A percentile compares a stretch with the other conserved stretches of the same genome.
Conservation (phyloP, 2,888 invertebrate genomes). For the Rhyacophila evoluta region DNA sequence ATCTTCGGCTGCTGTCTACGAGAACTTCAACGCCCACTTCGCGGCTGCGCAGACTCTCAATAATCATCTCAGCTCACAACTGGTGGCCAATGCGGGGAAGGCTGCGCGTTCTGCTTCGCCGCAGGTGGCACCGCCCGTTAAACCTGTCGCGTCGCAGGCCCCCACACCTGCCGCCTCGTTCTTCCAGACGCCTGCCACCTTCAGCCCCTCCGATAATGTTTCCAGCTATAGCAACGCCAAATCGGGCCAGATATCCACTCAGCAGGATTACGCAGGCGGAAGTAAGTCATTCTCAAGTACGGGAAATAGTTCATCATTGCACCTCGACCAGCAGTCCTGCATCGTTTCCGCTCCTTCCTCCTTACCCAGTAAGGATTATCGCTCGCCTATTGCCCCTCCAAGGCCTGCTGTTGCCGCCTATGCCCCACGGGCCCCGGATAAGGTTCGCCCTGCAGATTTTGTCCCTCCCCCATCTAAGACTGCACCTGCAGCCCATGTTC, state of each 20-base stretch:
- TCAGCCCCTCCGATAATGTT: slow-evolving; percentile 70
- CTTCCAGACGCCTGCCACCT: slow-evolving; percentile 74
- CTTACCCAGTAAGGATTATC: slow-evolving; percentile 73
- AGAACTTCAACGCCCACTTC: slow-evolving; percentile 80
- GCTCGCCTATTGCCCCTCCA: slow-evolving; percentile 71
- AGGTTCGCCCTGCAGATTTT: slow-evolving; percentile 63
- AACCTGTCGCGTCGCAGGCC: slow-evolving; percentile 66
- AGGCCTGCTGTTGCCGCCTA: slow-evolving; percentile 60
- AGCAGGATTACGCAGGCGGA: slow-evolving; percentile 70
- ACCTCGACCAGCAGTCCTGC: slow-evolving; percentile 77
- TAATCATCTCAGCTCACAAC: slow-evolving; percentile 76
- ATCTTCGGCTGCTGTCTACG: slow-evolving; percentile 69
- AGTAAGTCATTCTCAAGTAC: slow-evolving; percentile 73
- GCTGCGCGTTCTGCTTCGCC: slow-evolving; percentile 68
- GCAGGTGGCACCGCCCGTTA: slow-evolving; percentile 65
- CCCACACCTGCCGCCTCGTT: slow-evolving; percentile 71
- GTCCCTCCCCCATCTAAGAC: slow-evolving; percentile 70
- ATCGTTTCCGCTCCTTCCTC: slow-evolving; percentile 78
- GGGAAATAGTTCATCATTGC: slow-evolving; percentile 69
- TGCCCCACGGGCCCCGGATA: slow-evolving; percentile 58
- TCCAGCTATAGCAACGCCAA: slow-evolving; percentile 69
- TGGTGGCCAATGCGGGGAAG: slow-evolving; percentile 71
- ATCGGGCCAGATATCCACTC: slow-evolving; percentile 69
- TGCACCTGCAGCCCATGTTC: slow-evolving; percentile 68
- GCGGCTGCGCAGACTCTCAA: slow-evolving; percentile 74